Evolutionary conservation across 2,888 invertebrate species (phyloP), one percentile per base, ranked within the genome.

Genomic region (Microplitis manilae): DNA sequence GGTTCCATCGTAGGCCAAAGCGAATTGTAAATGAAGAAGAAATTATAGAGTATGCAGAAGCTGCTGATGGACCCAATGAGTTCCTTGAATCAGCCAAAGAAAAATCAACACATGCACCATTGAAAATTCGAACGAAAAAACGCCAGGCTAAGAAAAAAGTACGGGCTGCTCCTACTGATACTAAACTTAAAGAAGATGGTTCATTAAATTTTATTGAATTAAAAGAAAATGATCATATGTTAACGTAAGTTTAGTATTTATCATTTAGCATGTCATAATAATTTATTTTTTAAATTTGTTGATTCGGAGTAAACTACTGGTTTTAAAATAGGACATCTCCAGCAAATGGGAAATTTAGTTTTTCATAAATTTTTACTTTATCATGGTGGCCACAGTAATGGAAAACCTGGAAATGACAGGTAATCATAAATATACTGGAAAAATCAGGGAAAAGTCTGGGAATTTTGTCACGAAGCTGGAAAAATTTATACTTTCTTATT

Each of bases 161-260:
- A 89, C 90, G 83, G 89, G 89, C 86, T 83, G 90, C 4, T 88
- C 87, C 73, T 87, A 91, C 83, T 85, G 89, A 85, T 80, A 88
- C 87, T 85, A 91, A 81, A 92, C 92, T 83, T 90, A 91, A 92
- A 88, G 90, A 91, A 69, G 90, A 91, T 77, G 91, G 92, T 76
- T 91, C 92, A 82, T 89, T 93, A 75, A 90, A 93, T 76, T 94
- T 92, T 86, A 92, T 92, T 70, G 94, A 94, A 86, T 90, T 94
- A 75, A 91, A 92, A 68, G 91, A 93, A 71, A 92, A 93, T 86
- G 94, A 94, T 90, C 90, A 92, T 0, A 86, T 91, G 80, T 87
- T 94, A 69, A 92, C 91, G 92, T 93, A 86, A 81, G 85, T 83
- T 50, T 62, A 59, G 69, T 61, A 30, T 69, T 40, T 13, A 73